Base-by-base conservation (phyloP, 2,113 vertebrate genomes). In the Amia ocellicauda region DNA sequence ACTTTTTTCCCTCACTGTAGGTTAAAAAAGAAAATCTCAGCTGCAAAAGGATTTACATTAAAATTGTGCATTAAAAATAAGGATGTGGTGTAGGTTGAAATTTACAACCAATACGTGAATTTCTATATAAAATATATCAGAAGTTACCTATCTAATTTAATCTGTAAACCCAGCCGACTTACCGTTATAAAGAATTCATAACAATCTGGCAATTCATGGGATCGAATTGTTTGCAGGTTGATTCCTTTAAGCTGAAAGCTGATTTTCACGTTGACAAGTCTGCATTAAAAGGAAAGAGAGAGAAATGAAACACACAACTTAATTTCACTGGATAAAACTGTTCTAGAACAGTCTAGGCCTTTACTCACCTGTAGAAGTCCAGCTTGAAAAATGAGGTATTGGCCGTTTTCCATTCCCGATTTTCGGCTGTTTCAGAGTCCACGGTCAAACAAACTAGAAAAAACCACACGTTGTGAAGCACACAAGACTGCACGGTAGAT, bases 341-440 rank as follows among this genome's bases (percentile, higher is more conserved):
- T 27, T 26, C 3, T 26, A 1, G 19, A 22, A 26, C 7, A 26
- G 19, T 41, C 7, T 50, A 8, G 7, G 0, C n/a, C 3, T 67
- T 78, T 88, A n/a, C n/a, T n/a, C n/a, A 97, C 96, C 94, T 93
- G 84, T 95, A 94, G 86, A 98, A 99, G 50, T 97, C 94, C 49
- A 99, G 68, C 17, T 65, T 77, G 78, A 97, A 96, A 85, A 98
- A 97, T 3, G 93, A 88, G 0, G 86, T 76, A 70, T 93, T 96
- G 24, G 74, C 54, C 0, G 27, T 66, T 70, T 75, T 90, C 88
- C 85, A 88, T 51, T 81, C 81, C 54, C 73, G 69, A 63, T 17
- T 52, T 51, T 67, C 51, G 22, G 85, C 66, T 0, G 70, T 70
- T 58, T 77, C 78, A 50, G 87, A 88, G 58, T 93, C 84, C 58